These are phyloP conservation scores for Xestia c-nigrum DNA, from an alignment of 2,888 invertebrate genomes.

Conservation along the genomic window DNA sequence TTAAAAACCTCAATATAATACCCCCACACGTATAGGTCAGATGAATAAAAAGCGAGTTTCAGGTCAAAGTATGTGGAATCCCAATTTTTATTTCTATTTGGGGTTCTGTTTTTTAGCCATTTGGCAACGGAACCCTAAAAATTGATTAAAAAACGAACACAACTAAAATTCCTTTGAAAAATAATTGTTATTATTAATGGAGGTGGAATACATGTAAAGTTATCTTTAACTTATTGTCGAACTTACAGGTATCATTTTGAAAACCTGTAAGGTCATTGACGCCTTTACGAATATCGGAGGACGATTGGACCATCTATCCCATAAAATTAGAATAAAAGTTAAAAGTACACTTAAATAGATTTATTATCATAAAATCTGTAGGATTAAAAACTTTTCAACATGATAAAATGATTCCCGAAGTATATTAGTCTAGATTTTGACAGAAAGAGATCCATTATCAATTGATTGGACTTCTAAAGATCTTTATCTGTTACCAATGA, in stretches of 20 bases:
- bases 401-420: conserved; percentile 35
- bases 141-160: too few relatives aligned
- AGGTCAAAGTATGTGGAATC: too few relatives aligned
- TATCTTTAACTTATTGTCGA: too few relatives aligned
- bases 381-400: conserved; percentile 44
- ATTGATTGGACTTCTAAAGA: conserved; percentile 41
- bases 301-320: conserved; percentile 1
- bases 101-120: too few relatives aligned
- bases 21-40: too few relatives aligned
- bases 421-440: conserved; percentile 38
- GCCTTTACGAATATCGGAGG: neutral
- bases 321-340: conserved; percentile 36
- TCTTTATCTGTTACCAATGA: conserved; percentile 33
- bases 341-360: conserved; percentile 48
- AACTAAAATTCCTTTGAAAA: too few relatives aligned
- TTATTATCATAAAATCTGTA: conserved; percentile 49
- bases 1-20: too few relatives aligned
- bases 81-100: too few relatives aligned
- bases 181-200: too few relatives aligned
- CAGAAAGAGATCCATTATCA: conserved; percentile 35
- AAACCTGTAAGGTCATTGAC: neutral
- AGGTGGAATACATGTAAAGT: too few relatives aligned
- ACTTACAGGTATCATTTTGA: neutral
- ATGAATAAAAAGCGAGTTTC: too few relatives aligned
- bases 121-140: too few relatives aligned